These are phyloP conservation scores for Prunella himalayana DNA, from an alignment of 2,113 vertebrate species.

Conservation along the genomic window DNA sequence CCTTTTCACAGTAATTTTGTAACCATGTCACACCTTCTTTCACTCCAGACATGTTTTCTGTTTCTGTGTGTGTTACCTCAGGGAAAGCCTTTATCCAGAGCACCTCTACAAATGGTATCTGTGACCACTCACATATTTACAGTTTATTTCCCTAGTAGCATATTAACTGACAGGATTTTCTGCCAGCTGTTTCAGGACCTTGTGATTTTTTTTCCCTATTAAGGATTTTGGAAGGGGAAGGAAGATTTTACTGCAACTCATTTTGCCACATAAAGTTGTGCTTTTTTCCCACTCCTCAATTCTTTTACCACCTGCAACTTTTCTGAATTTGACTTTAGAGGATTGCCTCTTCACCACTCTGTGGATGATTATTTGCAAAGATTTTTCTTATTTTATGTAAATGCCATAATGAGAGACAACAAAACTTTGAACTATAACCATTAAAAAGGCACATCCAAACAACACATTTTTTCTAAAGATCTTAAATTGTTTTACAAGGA, in stretches of 20 bases:
- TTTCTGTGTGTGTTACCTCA: not conserved
- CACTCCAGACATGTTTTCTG: accelerated
- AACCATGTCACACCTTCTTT: not conserved
- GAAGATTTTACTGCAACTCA: not conserved
- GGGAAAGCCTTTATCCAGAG: not conserved
- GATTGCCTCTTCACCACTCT: not conserved
- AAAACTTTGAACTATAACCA: not conserved
- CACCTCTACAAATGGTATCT: not conserved
- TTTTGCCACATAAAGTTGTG: not conserved
- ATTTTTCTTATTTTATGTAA: not conserved
- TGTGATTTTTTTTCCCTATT: not conserved
- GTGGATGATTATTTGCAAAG: not conserved
- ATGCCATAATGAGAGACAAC: not conserved
- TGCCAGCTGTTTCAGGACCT: not conserved
- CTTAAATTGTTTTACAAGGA: not conserved
- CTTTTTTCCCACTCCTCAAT: not conserved
- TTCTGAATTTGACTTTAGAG: not conserved
- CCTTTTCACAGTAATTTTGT: not conserved
- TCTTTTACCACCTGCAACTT: not conserved
- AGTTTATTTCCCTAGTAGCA: not conserved
- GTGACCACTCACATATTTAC: not conserved
- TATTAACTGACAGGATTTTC: not conserved
- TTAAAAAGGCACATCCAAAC: not conserved
- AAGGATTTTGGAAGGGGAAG: not conserved
- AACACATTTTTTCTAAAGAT: not conserved